These are phyloP conservation scores for Pomacea canaliculata DNA, from an alignment of 2,888 invertebrate genomes.

Conservation along the genomic window DNA sequence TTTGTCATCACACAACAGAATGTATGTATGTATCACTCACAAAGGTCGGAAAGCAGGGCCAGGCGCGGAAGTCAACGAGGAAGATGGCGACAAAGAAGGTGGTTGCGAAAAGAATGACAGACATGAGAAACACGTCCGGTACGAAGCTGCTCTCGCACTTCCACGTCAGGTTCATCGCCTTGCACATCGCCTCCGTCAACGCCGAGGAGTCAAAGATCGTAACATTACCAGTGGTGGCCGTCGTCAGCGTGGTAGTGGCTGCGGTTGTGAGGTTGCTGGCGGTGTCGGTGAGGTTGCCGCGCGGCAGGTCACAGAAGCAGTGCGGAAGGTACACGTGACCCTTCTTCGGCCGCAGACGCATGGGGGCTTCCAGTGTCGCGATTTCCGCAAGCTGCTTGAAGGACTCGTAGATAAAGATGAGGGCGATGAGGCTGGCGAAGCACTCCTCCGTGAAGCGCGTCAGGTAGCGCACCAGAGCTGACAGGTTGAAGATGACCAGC, in stretches of 20 bases:
- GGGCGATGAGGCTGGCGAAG: conserved; percentile 95
- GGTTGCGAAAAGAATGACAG: conserved; percentile 89
- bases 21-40: conserved; percentile 73
- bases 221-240: conserved; percentile 5
- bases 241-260: conserved; percentile 11
- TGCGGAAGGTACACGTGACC: conserved; percentile 11
- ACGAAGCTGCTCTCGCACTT: conserved; percentile 47
- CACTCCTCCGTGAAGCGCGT: conserved; percentile 98
- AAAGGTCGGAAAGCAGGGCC: conserved; percentile 92
- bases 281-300: conserved; percentile 5
- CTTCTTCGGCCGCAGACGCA: conserved; percentile 22
- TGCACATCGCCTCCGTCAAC: conserved; percentile 37
- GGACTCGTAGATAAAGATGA: conserved; percentile 98
- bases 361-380: conserved; percentile 18
- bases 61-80: conserved; percentile 92
- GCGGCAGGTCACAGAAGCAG: conserved; percentile 3
- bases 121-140: conserved; percentile 90
- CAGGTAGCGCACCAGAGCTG: conserved; percentile 95
- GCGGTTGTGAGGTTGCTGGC: conserved; percentile 10
- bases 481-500: conserved; percentile 93
- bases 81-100: conserved; percentile 91
- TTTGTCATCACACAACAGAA: neutral
- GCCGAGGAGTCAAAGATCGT: conserved; percentile 21
- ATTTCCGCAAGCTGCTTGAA: conserved; percentile 89
- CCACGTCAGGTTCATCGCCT: conserved; percentile 71